These are phyloP conservation scores for Pandemis cinnamomeana DNA, from an alignment of 2,888 invertebrate genomes.

Conservation along the genomic window DNA sequence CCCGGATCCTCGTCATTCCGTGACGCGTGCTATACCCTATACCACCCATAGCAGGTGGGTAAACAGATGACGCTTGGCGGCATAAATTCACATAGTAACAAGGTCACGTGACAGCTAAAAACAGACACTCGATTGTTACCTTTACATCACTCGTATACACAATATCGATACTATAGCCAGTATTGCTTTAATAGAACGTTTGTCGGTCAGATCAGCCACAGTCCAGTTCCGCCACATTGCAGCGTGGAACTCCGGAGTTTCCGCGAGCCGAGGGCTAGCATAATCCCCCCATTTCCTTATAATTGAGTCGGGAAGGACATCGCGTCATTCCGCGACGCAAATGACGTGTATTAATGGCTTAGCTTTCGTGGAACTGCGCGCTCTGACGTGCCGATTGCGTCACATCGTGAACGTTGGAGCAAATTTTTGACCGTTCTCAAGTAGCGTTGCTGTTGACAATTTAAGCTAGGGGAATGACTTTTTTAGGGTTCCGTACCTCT, in stretches of 20 bases:
- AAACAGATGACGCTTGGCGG: no score
- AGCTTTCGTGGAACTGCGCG: slow-evolving; percentile 14
- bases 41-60: no score
- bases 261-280: neutral
- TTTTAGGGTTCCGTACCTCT: neutral
- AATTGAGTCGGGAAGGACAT: slow-evolving; percentile 31
- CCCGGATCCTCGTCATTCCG: no score
- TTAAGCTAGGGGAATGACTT: neutral
- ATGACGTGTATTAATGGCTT: slow-evolving; percentile 36
- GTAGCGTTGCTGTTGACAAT: neutral
- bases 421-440: slow-evolving; percentile 11
- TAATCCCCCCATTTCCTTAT: slow-evolving; percentile 17
- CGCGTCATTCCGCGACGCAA: slow-evolving; percentile 35
- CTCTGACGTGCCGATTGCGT: slow-evolving; percentile 28
- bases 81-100: no score
- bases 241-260: neutral
- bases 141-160: no score
- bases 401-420: slow-evolving; percentile 13
- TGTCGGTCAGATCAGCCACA: no score
- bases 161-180: no score
- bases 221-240: neutral
- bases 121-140: no score
- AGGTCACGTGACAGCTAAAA: no score
- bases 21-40: no score
- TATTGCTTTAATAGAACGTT: no score